A percentile compares a stretch with the other conserved stretches of the same genome.
These are phyloP conservation scores for Sphaeramia orbicularis DNA, from an alignment of 2,797 vertebrate species.

Conservation along the genomic window DNA sequence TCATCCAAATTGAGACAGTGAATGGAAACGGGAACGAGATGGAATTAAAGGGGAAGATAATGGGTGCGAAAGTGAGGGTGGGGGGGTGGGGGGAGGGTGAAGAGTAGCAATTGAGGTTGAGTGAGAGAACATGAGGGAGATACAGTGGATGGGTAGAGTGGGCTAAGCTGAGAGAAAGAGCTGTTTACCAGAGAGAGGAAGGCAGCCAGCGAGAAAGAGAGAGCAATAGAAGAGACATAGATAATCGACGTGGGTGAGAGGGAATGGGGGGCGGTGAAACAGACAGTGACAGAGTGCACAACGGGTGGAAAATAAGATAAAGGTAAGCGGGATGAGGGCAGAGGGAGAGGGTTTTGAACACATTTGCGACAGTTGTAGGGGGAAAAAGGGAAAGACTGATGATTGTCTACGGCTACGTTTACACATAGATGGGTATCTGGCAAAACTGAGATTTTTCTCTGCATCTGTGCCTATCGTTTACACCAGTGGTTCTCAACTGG, in stretches of 20 bases:
- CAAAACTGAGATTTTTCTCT: too few species aligned
- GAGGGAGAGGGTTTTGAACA: constrained; percentile 60
- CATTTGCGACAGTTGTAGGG: constrained; percentile 47
- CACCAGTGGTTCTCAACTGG: too few species aligned
- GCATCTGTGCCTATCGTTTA: too few species aligned
- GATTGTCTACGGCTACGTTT: too few species aligned
- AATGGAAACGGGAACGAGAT: constrained; percentile 56
- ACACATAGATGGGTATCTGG: too few species aligned
- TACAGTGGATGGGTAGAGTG: constrained; percentile 59
- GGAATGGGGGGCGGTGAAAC: constrained; percentile 66
- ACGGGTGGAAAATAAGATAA: constrained; percentile 65
- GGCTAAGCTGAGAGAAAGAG: constrained; percentile 65
- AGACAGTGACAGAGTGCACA: constrained; percentile 76
- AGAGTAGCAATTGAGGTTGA: constrained; percentile 56
- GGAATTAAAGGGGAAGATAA: constrained; percentile 73
- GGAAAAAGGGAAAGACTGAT: constrained; percentile 15
- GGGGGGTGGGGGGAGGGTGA: constrained; percentile 42
- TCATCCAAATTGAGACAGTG: constrained; percentile 64
- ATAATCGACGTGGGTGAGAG: constrained; percentile 73
- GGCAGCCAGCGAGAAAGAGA: constrained; percentile 54
- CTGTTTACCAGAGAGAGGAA: constrained; percentile 68
- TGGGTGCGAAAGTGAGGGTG: constrained; percentile 44
- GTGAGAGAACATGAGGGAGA: constrained; percentile 54
- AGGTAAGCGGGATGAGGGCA: constrained; percentile 64
- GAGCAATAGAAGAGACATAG: constrained; percentile 62